Evolutionary conservation across 2,113 vertebrate species (phyloP).

Genomic region (Neolamprologus hecqui): DNA sequence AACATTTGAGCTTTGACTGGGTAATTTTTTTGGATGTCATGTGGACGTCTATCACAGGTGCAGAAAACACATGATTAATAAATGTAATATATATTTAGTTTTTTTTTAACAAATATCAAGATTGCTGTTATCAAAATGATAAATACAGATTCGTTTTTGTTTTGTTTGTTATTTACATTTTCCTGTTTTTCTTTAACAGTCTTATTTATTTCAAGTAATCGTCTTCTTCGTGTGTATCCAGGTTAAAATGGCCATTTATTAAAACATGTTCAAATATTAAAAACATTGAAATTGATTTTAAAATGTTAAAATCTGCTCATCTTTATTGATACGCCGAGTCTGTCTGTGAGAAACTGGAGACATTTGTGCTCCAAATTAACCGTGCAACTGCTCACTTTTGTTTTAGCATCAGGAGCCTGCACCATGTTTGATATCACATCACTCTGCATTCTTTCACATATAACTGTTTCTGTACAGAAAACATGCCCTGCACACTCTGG

Average conservation of each 20-base stretch:
- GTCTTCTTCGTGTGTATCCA: background rate
- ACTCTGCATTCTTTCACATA: background rate
- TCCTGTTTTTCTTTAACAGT: background rate
- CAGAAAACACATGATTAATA: background rate
- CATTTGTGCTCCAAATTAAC: background rate
- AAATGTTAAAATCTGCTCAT: background rate
- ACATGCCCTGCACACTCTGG: background rate
- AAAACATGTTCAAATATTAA: background rate
- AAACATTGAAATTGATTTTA: background rate
- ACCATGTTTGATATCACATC: background rate
- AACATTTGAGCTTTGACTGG: background rate
- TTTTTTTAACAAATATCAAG: background rate
- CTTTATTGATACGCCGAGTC: fast-evolving
- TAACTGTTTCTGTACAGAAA: background rate
- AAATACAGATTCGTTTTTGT: background rate
- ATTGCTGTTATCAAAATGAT: background rate
- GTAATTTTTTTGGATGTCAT: background rate
- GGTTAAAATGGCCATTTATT: background rate
- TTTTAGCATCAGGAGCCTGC: background rate
- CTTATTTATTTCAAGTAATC: background rate
- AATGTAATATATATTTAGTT: background rate
- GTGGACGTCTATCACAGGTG: background rate
- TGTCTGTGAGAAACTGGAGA: background rate
- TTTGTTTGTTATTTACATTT: background rate
- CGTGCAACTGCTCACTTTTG: background rate